These are phyloP conservation scores for Calosoma granatense DNA, from an alignment of 1,140 invertebrate genomes.

Conservation along the genomic window DNA sequence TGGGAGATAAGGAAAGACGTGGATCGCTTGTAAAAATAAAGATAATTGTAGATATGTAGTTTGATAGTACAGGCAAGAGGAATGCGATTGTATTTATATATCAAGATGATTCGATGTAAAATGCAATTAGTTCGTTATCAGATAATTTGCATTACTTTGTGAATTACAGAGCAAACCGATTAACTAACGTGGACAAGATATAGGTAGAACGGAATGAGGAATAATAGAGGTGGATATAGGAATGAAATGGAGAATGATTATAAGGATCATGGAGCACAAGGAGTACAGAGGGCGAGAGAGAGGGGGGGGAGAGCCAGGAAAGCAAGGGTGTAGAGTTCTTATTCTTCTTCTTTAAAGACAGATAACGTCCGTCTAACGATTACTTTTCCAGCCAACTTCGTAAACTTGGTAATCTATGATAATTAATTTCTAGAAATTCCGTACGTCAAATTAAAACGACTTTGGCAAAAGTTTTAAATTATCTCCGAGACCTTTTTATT, in stretches of 20 bases:
- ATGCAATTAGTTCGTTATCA: background rate
- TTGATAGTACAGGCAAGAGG: too few species aligned
- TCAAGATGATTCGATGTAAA: background rate
- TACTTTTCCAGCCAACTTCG: background rate
- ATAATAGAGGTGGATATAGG: background rate
- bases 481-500: slow-evolving; percentile 6
- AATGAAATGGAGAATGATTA: background rate
- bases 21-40: too few species aligned
- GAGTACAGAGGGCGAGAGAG: too few species aligned
- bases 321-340: too few species aligned
- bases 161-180: background rate
- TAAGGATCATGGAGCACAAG: too few species aligned
- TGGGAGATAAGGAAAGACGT: too few species aligned
- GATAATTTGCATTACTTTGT: slow-evolving; percentile 7
- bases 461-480: slow-evolving; percentile 5
- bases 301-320: too few species aligned
- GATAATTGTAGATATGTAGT: too few species aligned
- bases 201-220: background rate
- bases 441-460: slow-evolving; percentile 4
- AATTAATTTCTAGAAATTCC: slow-evolving; percentile 9
- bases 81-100: too few species aligned
- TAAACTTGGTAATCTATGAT: slow-evolving; percentile 1
- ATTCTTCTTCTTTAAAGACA: background rate
- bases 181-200: background rate
- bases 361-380: slow-evolving; percentile 1